Percentiles rank a stretch among this genome's conserved stretches.
phyloP scores from a whole-genome alignment of 2,797 vertebrate genomes.

The Danio kyathit region DNA sequence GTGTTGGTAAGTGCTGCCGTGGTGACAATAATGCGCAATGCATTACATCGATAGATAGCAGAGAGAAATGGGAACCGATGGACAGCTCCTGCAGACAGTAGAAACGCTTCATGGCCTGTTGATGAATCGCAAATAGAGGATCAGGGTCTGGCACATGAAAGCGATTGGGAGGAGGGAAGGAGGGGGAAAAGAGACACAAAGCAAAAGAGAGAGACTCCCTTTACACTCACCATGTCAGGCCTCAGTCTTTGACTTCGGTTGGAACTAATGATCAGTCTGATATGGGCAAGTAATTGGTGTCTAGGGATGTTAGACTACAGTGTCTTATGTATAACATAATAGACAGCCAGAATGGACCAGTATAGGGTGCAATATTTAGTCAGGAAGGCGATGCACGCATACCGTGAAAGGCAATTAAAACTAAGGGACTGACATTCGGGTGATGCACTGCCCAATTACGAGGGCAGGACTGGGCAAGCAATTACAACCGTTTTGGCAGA shows the following conservation, averaged over 20 bases:
- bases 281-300: constrained; percentile 49
- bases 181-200: constrained; percentile 6
- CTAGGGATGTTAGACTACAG: constrained; percentile 42
- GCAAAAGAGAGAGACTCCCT: constrained; percentile 19
- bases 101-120: constrained; percentile 26
- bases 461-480: constrained; percentile 31
- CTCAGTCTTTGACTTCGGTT: constrained; percentile 39
- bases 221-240: constrained; percentile 27
- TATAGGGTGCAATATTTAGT: constrained; percentile 27
- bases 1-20: constrained; percentile 53
- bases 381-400: constrained; percentile 24
- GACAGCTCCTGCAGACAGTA: constrained; percentile 47
- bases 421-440: constrained; percentile 30
- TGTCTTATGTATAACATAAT: constrained; percentile 37
- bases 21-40: constrained; percentile 45
- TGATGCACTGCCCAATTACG: constrained; percentile 42
- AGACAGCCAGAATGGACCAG: background rate
- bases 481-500: constrained; percentile 43
- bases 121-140: constrained; percentile 52
- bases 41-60: constrained; percentile 22
- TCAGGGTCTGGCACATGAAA: constrained; percentile 52
- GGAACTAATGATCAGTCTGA: constrained; percentile 47
- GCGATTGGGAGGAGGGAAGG: constrained; percentile 30
- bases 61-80: constrained; percentile 14
- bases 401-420: constrained; percentile 46